Evolutionary conservation across 2,113 vertebrate genomes (phyloP), one percentile per base, ranked within the genome.

Genomic region (Archilochus colubris): DNA sequence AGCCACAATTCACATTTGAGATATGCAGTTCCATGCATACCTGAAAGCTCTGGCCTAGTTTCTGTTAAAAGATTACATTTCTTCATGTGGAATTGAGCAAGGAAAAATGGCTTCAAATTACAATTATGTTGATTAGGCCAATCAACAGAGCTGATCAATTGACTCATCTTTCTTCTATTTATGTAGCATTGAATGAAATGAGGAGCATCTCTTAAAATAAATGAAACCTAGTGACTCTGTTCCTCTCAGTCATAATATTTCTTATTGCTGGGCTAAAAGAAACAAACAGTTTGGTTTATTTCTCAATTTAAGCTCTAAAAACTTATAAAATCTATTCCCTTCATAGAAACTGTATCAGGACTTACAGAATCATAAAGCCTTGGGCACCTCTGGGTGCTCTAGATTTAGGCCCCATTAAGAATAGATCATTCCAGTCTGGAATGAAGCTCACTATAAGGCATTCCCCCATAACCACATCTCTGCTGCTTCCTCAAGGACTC

Each of bases 61-160:
- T 80, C 28, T 54, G 14, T 89, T 80, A 85, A 48, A 94, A 91
- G 59, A 93, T 36, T 58, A 44, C 51, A 57, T 54, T 96, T 85
- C 44, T 87, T 84, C 54, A 86, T 59, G 51, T 36, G 93, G 68
- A 88, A 88, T 13, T 79, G 27, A 33, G 51, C 58, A 86, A 59
- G 51, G 68, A 78, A 75, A 89, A 85, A 12, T 66, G 80, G 30
- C 33, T 83, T 77, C 63, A 73, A 44, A 91, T 33, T 5, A 93
- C 57, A 63, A 50, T 61, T 86, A 51, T 6, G 33, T 43, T 81
- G 44, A 74, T 20, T 73, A 28, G 38, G 73, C 82, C 69, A 77
- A 22, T 88, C 58, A 88, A 85, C 38, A 87, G 33, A 14, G 10
- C 61, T 70, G 79, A 88, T 77, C 64, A 48, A 86, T 72, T 76